phyloP scores from a whole-genome alignment of 2,113 vertebrate genomes.

The Python bivittatus region DNA sequence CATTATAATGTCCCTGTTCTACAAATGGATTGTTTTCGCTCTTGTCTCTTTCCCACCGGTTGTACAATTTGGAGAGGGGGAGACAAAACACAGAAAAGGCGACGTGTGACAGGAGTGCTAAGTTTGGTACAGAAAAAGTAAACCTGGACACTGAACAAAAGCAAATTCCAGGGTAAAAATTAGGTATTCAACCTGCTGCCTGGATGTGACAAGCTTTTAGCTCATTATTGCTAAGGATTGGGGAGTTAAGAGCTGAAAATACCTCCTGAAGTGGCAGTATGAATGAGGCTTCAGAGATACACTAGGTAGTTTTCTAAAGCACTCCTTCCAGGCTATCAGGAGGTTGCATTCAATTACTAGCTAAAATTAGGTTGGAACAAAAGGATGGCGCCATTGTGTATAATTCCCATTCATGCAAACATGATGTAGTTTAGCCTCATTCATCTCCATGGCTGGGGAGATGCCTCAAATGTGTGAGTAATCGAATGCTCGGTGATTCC shows the following conservation, averaged over 20 bases:
- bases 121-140: slow-evolving; percentile 32
- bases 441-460: background rate
- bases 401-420: slow-evolving; percentile 49
- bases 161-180: slow-evolving; percentile 56
- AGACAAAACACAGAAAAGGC: background rate
- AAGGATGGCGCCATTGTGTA: slow-evolving; percentile 46
- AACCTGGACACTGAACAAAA: slow-evolving; percentile 38
- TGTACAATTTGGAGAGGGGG: slow-evolving; percentile 17
- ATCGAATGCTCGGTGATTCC: background rate
- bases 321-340: slow-evolving; percentile 53
- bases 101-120: slow-evolving; percentile 29
- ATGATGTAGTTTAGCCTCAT: background rate
- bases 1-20: slow-evolving; percentile 12
- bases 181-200: slow-evolving; percentile 53
- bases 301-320: slow-evolving; percentile 62
- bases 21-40: slow-evolving; percentile 4
- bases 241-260: slow-evolving; percentile 48
- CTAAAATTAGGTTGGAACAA: slow-evolving; percentile 47
- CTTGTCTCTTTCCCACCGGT: background rate
- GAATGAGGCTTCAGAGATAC: slow-evolving; percentile 56
- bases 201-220: slow-evolving; percentile 52
- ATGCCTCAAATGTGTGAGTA: background rate
- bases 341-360: slow-evolving; percentile 54
- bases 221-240: slow-evolving; percentile 56
- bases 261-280: slow-evolving; percentile 49